phyloP scores from a whole-genome alignment of 2,797 vertebrate genomes.

The Chloroceryle amazona region DNA sequence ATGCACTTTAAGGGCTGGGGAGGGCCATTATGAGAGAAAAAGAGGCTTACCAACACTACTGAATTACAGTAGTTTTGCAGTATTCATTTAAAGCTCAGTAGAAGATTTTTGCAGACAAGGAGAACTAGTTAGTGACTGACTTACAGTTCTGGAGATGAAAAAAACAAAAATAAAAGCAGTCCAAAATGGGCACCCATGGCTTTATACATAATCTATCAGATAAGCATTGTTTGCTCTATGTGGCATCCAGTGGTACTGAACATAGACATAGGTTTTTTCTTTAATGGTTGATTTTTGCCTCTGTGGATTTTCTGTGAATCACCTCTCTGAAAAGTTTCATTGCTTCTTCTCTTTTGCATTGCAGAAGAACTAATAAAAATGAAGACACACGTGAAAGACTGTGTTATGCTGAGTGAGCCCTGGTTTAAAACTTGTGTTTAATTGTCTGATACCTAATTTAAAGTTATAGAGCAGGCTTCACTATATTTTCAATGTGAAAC shows the following conservation, averaged over 20 bases:
- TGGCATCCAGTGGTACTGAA: not conserved
- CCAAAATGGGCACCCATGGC: not conserved
- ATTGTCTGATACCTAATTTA: not conserved
- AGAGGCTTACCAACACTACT: not conserved
- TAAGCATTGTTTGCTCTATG: not conserved
- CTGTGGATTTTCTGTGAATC: conserved; percentile 7
- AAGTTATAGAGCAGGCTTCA: not conserved
- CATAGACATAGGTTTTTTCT: not conserved
- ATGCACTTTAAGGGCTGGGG: conserved; percentile 17
- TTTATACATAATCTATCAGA: not conserved
- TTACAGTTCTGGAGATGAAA: not conserved
- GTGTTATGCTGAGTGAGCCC: not conserved
- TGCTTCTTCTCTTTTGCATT: conserved; percentile 3
- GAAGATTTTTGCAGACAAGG: not conserved
- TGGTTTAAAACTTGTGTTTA: not conserved
- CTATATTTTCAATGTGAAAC: not conserved
- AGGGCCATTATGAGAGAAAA: not conserved
- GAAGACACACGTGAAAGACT: not conserved
- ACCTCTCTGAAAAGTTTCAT: not conserved
- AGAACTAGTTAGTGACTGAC: not conserved
- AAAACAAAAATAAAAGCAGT: not conserved
- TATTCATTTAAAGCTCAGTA: not conserved
- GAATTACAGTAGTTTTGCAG: not conserved
- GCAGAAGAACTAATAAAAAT: conserved; percentile 6
- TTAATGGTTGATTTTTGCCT: not conserved